Evolutionary conservation across 2,113 vertebrate species (phyloP).

Genomic region (Acrocephalus kingi): DNA sequence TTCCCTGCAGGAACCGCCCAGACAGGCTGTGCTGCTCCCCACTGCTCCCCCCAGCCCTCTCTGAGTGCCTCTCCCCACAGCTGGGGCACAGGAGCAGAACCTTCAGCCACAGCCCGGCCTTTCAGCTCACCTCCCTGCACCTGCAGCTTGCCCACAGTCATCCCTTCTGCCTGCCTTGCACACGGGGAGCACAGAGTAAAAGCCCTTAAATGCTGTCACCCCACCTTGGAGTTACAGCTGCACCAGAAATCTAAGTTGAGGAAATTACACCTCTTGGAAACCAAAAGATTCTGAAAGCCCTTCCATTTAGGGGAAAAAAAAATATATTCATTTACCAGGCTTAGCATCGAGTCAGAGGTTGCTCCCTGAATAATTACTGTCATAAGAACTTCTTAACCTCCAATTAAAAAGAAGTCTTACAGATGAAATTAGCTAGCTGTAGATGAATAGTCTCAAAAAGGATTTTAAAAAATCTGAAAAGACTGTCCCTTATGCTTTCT

Average conservation of each 20-base stretch:
- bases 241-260: background rate
- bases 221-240: background rate
- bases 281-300: background rate
- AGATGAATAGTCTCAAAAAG: background rate
- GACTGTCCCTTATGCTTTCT: background rate
- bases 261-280: background rate
- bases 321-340: background rate
- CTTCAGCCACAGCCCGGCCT: background rate
- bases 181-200: fast-evolving
- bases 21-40: too few relatives aligned
- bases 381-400: background rate
- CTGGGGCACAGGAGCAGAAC: background rate
- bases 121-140: background rate
- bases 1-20: background rate
- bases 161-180: background rate
- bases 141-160: background rate
- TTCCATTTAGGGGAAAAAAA: fast-evolving
- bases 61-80: background rate
- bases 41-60: background rate
- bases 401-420: background rate
- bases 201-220: background rate
- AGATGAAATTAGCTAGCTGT: background rate
- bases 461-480: background rate
- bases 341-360: background rate
- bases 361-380: background rate